Evolutionary conservation across 1,140 invertebrate genomes (phyloP), one percentile per base, ranked within the genome.

Genomic region (Diprion similis): DNA sequence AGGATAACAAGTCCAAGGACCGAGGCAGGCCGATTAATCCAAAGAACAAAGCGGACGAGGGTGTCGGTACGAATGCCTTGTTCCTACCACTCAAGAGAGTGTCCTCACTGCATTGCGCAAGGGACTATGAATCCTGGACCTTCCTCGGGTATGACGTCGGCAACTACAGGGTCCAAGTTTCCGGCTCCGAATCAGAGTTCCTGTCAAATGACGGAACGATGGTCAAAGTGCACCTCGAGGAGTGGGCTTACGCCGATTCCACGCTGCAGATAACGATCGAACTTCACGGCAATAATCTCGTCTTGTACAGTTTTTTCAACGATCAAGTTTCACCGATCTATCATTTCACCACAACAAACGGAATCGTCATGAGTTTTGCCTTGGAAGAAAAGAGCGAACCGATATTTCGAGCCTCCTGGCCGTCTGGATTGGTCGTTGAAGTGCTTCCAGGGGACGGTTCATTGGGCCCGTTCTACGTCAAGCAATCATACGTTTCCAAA

Each of bases 381-480:
- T 46, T n/a, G 70, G 9, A n/a, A 47, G 4, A 17, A 51, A 10
- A 24, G 24, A 64, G 59, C 19, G 80, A 78, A 73, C 77, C 75
- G 45, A 85, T 86, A 76, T 81, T 89, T 71, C 81, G 79, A 71
- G 78, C 89, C 68, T 90, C 89, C 9, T 89, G 88, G 85, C 87
- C 89, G 2, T 89, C 89, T 72, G 89, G 90, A 2, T 82, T 89
- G 18, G 80, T 88, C 24, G 88, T 89, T 24, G 86, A 90, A 81
- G 85, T 84, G 48, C 80, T 89, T 70, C 78, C 85, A 71, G 80
- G 84, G 75, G 71, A 83, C 47, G 82, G 86, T 78, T 82, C 81
- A 9, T 74, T 85, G 65, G 78, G 80, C 76, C 80, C 89, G 67
- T 88, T 87, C 59, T 88, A 89, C 71, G 88, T 90, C 18, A 87